Base-by-base conservation (phyloP, 2,797 vertebrate genomes). In the Acanthurus leucopareius region DNA sequence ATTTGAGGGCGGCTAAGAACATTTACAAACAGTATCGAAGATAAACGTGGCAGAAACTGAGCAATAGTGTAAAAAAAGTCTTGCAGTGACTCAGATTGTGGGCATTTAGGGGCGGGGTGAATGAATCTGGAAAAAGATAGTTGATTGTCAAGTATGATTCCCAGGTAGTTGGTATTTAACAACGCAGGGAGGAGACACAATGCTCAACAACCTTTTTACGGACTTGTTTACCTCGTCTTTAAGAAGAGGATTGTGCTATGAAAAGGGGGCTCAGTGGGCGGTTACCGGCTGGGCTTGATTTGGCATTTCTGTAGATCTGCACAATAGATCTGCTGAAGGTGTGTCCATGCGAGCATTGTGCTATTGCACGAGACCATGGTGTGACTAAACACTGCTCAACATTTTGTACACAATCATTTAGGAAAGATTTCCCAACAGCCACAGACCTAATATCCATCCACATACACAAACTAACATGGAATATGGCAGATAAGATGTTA, bases 41-140 rank as follows among this genome's bases (percentile, higher is more conserved):
- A 74, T 38, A 86, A 78, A 56, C 71, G 64, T 56, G 32, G 32
- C 57, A 60, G 54, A 47, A 73, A 57, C 20, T 56, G 65, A 59
- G 44, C 22, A 65, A 28, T 10, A 53, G 44, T 52, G 42, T 67
- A 57, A 71, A 77, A 59, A 53, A 42, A 59, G 19, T 42, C 11
- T 42, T 57, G 25, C 53, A 51, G 40, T 84, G 76, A 78, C 58
- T 80, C 83, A 82, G 42, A 66, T 20, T 54, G 19, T 15, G 44
- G 40, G 53, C 8, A 49, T 56, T 42, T 42, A 42, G 11, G 11
- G 40, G 40, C 2, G 40, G 11, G 10, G 40, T 42, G 40, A 42
- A 13, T 10, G 4, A 42, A 10, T 42, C 40, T 13, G 11, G 32
- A 42, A 42, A 13, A 42, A 42, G 40, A 42, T 42, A 13, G 40